phyloP scores from a whole-genome alignment of 2,888 invertebrate genomes.

The Pseudeuparius sepicola region DNA sequence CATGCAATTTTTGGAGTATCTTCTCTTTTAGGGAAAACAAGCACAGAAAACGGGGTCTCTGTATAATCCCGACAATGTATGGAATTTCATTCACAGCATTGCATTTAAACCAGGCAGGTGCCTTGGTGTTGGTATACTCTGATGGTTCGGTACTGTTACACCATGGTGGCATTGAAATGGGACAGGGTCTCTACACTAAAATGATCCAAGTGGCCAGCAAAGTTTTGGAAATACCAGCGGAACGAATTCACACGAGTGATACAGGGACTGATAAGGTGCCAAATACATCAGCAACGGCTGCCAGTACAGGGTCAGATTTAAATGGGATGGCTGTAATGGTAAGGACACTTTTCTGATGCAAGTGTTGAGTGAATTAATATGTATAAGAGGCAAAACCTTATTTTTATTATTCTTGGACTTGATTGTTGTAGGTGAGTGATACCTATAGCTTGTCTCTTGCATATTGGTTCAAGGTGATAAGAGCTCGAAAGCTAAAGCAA shows the following conservation, averaged over 20 bases:
- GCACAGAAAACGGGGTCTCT: constrained; percentile 80
- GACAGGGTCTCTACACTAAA: constrained; percentile 93
- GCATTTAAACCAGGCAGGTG: constrained; percentile 77
- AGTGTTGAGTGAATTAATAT: too few relatives aligned
- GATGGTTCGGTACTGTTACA: constrained; percentile 83
- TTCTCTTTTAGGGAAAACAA: constrained; percentile 54
- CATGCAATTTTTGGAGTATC: too few relatives aligned
- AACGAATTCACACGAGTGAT: constrained; percentile 71
- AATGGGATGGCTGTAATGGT: constrained; percentile 84
- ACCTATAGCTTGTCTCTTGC: too few relatives aligned
- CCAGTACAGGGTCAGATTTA: constrained; percentile 78
- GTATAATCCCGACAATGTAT: constrained; percentile 73
- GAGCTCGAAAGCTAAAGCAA: too few relatives aligned
- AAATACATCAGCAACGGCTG: constrained; percentile 84
- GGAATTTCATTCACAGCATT: constrained; percentile 72
- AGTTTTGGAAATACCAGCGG: constrained; percentile 56
- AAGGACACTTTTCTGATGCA: too few relatives aligned
- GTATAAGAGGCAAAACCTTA: too few relatives aligned
- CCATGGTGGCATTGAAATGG: constrained; percentile 86
- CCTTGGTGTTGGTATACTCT: constrained; percentile 75
- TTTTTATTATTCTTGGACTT: too few relatives aligned
- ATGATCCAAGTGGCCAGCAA: constrained; percentile 86
- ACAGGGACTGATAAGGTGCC: constrained; percentile 86
- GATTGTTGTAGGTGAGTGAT: too few relatives aligned
- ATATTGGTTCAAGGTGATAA: too few relatives aligned